Evolutionary conservation across 2,113 vertebrate genomes (phyloP).

Genomic region (Menidia beryllina): DNA sequence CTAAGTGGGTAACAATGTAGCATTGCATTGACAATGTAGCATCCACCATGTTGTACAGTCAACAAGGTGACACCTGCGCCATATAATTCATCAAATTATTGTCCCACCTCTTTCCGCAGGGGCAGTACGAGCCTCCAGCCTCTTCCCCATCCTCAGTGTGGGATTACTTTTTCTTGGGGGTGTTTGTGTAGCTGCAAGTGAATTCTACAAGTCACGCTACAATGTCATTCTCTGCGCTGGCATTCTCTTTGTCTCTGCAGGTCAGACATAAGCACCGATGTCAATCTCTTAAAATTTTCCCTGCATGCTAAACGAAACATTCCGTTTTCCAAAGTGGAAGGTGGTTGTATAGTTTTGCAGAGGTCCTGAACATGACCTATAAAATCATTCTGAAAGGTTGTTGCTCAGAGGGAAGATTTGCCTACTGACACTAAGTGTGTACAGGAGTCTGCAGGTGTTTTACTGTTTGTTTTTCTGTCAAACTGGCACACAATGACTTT

Average conservation of each 20-base stretch:
- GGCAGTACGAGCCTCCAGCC: conserved; percentile 81
- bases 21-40: no score
- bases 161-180: conserved; percentile 82
- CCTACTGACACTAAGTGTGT: no score
- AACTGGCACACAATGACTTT: not conserved
- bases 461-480: not conserved
- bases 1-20: conserved; percentile 84
- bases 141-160: conserved; percentile 85
- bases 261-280: conserved; percentile 58
- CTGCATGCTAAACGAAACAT: no score
- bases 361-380: no score
- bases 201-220: conserved; percentile 97
- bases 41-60: no score
- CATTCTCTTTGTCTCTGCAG: conserved; percentile 84
- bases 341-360: no score
- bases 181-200: conserved; percentile 88
- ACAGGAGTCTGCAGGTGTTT: not conserved
- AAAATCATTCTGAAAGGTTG: no score
- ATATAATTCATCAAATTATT: not conserved
- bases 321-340: no score
- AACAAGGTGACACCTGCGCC: not conserved
- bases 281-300: not conserved
- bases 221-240: conserved; percentile 87
- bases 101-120: conserved; percentile 69
- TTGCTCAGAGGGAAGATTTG: no score